Base-by-base conservation (phyloP, 2,113 vertebrate genomes). In the Notarius quadriscutis region DNA sequence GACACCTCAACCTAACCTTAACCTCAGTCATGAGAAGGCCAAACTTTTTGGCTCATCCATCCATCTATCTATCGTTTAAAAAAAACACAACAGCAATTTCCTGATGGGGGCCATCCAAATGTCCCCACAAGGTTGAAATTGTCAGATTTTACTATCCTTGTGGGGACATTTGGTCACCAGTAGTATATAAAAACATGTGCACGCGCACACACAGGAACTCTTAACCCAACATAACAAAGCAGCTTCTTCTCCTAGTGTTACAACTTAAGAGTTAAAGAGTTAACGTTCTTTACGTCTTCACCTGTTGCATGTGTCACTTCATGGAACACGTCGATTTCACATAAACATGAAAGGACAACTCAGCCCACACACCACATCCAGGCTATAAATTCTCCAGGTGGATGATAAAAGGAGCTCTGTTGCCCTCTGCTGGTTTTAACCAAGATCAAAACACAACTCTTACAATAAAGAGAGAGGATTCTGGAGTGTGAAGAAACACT, bases 401-500 rank as follows among this genome's bases (percentile, higher is more conserved):
- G 53, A 55, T 60, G 30, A 71, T 67, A 81, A 22, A 57, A 57
- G 30, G 50, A 20, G 50, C 82, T 81, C 62, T 34, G 62, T 63
- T 81, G 58, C 83, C 88, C 67, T 85, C 82, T 89, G 81, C 82
- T 89, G 88, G 81, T 77, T 51, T 4, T 34, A 6, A 71, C 41
- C 48, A 71, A 83, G 7, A 60, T 50, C 10, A 71, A 27, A 84
- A 79, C 34, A 85, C 22, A 11, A 60, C 9, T 25, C 25, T 78
- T 30, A 8, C 63, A 60, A 58, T 69, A 17, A 27, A 78, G 50
- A 41, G 48, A 27, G 30, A 41, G 48, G 12, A 71, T 9, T 55
- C 25, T 60, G 30, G 30, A 30, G 30, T 30, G 30, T 30, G 11
- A 34, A 82, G 51, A 30, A 63, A 60, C n/a, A 67, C 15, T 5